Base-by-base conservation (phyloP, 1,140 invertebrate genomes). In the Campodea augens region DNA sequence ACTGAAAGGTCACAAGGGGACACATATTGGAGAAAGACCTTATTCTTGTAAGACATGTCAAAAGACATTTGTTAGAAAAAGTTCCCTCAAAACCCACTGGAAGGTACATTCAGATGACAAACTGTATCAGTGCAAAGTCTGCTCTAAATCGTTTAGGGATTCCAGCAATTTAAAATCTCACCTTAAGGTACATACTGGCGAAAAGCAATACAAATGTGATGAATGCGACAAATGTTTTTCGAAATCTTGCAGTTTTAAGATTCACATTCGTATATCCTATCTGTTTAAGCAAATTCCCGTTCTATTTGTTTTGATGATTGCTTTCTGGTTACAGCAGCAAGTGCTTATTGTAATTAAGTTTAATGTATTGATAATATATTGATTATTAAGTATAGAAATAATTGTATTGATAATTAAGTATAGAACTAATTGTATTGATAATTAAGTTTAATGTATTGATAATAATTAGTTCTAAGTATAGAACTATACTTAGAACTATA, bases 111-210 rank as follows among this genome's bases (percentile, higher is more conserved):
- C 32, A 2, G 7, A 29, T 5, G 43, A 49, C 7, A 45, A 40
- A 12, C 44, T 18, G n/a, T 45, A 29, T 12, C 12, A 7, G 15
- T 45, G 43, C 24, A 39, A 45, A 3, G 18, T 47, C 3, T 45
- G 44, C 25, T 19, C 23, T 7, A 63, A 61, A 44, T 62, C 65
- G 49, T 65, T 62, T 22, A 63, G 63, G 12, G 18, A 19, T 1
- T 21, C 20, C 10, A 25, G 38, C 18, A 65, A 67, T 46, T 56
- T 69, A 1, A 68, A 65, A 39, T 64, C 62, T 12, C 67, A 69
- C 50, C 59, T 43, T 15, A 51, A 63, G 38, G 62, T 63, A 48
- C 66, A 49, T 18, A 49, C 43, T 1, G 47, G 43, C 1, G 47
- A 49, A 15, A 46, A 38, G 15, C 47, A 42, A 3, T 49, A 25